Evolutionary conservation across 2,888 invertebrate genomes (phyloP), one percentile per base, ranked within the genome.

Genomic region (Incurvaria masculella): DNA sequence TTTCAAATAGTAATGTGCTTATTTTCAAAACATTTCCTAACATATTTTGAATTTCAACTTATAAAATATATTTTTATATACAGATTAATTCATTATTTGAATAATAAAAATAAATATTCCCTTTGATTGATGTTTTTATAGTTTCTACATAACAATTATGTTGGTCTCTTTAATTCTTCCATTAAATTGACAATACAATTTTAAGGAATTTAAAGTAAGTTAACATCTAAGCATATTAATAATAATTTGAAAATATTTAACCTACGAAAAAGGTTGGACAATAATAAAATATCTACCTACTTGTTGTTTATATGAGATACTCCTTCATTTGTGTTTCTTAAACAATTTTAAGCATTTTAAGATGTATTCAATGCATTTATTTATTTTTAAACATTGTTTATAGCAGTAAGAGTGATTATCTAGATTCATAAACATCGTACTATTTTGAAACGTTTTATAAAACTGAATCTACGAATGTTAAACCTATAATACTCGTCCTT

Each of bases 101-200:
- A 59, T 55, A 59, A 61, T 66, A 65, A 64, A 63, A 60, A 64
- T 66, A n/a, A n/a, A n/a, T n/a, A n/a, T n/a, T 65, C 63, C 63
- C 66, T 61, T 72, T 75, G 75, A 75, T 75, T 70, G 69, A 74
- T 68, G 73, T 69, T 68, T 74, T 74, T 73, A 73, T 74, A 74
- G 56, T 65, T 70, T 72, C 61, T 58, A 59, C 68, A 67, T 63
- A 59, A 52, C 50, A 46, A 46, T 6, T 11, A 18, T 23, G 40
- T 26, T 44, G 48, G 47, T 49, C 20, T 45, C n/a, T 44, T 44
- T 44, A 16, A 11, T 2, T 21, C 16, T n/a, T 21, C 16, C 21
- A 43, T 40, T n/a, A 17, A 42, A 27, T 17, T 44, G 44, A 23
- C 17, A 26, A n/a, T 11, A 17, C 11, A 27, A 27, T 27, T 27